These are phyloP conservation scores for Strix occidentalis DNA, from an alignment of 2,797 vertebrate genomes.

Conservation along the genomic window DNA sequence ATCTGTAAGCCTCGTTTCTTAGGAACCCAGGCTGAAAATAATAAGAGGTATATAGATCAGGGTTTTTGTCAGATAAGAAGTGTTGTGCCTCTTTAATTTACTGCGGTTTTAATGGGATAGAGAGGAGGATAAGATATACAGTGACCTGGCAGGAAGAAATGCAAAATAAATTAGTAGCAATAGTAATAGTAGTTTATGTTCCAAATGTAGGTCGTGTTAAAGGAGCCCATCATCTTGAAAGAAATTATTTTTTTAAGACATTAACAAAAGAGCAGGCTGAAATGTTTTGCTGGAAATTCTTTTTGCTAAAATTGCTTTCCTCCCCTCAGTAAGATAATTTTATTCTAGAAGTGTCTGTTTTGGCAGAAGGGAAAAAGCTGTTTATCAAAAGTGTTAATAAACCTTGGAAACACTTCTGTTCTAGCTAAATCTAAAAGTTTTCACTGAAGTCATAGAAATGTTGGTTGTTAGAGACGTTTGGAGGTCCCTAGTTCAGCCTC, in stretches of 20 bases:
- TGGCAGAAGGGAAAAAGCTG: background rate
- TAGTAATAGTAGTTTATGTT: background rate
- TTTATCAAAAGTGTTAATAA: conserved; percentile 34
- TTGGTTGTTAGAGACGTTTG: background rate
- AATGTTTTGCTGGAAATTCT: conserved; percentile 5
- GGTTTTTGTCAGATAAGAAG: background rate
- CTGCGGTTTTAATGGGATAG: background rate
- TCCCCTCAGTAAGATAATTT: background rate
- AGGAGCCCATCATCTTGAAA: background rate
- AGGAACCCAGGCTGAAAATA: background rate
- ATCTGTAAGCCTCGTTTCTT: background rate
- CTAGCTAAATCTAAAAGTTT: background rate
- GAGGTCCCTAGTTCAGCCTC: background rate
- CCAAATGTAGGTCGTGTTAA: background rate
- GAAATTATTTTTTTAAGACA: background rate
- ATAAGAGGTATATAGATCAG: background rate
- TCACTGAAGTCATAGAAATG: background rate
- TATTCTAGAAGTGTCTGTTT: background rate
- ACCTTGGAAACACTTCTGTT: background rate
- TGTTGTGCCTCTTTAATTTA: conserved; percentile 15
- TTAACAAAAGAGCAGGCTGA: background rate
- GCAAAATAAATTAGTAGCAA: conserved; percentile 11
- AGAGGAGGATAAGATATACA: background rate
- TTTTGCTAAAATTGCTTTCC: background rate
- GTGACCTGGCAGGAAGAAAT: background rate